These are phyloP conservation scores for Girardinichthys multiradiatus DNA, from an alignment of 2,113 vertebrate species.

Conservation along the genomic window DNA sequence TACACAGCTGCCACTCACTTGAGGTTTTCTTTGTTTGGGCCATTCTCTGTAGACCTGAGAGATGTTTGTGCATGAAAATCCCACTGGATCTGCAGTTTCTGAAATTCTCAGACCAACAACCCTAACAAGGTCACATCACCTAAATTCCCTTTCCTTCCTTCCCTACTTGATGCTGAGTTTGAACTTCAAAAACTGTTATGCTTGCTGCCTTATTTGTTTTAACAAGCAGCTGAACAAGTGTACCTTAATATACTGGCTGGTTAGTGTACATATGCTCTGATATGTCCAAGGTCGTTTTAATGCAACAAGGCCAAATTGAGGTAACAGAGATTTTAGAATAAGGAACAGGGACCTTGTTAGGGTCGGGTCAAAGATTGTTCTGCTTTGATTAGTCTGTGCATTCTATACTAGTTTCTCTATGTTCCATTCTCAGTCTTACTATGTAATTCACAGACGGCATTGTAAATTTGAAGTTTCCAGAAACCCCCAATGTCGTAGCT, in stretches of 20 bases:
- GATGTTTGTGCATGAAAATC: background rate
- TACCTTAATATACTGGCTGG: background rate
- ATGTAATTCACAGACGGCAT: background rate
- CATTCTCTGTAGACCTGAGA: too few species aligned
- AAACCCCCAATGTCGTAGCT: slow-evolving; percentile 3
- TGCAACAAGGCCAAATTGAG: background rate
- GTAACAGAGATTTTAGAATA: slow-evolving; percentile 52
- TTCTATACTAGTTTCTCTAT: slow-evolving; percentile 3
- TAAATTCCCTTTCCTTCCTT: background rate
- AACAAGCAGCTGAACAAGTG: background rate
- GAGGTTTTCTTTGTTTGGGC: too few species aligned
- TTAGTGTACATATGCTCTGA: background rate
- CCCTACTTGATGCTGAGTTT: background rate
- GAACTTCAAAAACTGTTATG: too few species aligned
- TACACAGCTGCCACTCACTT: background rate
- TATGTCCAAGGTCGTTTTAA: slow-evolving; percentile 1
- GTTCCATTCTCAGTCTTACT: background rate
- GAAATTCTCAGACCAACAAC: background rate
- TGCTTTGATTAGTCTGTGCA: slow-evolving; percentile 35
- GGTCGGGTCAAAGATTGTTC: slow-evolving; percentile 29
- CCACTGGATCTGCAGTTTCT: background rate
- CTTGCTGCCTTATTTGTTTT: background rate
- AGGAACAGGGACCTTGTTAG: slow-evolving; percentile 39
- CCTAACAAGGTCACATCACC: background rate
- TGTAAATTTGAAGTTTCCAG: slow-evolving; percentile 3